Conservation (phyloP, 2,888 invertebrate species). For the Leptarthrus brevirostris region DNA sequence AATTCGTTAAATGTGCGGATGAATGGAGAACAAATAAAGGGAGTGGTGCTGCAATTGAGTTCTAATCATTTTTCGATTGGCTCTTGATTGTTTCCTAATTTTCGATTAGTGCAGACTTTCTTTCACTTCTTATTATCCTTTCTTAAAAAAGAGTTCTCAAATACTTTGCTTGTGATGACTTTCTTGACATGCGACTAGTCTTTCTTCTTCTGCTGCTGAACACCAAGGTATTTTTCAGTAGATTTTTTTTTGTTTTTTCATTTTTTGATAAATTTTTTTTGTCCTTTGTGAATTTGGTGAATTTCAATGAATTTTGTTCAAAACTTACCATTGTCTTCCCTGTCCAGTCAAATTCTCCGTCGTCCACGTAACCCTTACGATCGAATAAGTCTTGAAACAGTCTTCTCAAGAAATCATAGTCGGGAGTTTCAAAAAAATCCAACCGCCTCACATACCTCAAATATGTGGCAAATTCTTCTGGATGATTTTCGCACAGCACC, state of each 20-base stretch:
- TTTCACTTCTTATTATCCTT: background rate
- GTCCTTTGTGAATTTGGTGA: slow-evolving; percentile 5
- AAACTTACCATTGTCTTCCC: slow-evolving; percentile 79
- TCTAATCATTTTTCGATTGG: too few relatives aligned
- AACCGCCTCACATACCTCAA: slow-evolving; percentile 95
- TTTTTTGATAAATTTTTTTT: slow-evolving; percentile 1
- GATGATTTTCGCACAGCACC: slow-evolving; percentile 85
- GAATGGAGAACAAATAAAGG: too few relatives aligned
- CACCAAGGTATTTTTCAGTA: background rate
- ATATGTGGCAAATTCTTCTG: slow-evolving; percentile 98
- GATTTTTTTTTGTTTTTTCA: background rate
- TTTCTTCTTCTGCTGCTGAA: background rate
- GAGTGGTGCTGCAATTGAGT: too few relatives aligned
- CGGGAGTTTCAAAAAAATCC: slow-evolving; percentile 99
- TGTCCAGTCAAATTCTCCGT: slow-evolving; percentile 96
- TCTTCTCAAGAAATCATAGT: slow-evolving; percentile 97
- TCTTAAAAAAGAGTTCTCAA: too few relatives aligned
- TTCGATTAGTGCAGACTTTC: background rate
- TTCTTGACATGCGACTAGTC: background rate
- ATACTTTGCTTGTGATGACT: too few relatives aligned
- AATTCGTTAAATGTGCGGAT: background rate
- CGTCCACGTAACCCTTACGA: slow-evolving; percentile 86
- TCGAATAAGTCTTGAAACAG: slow-evolving; percentile 94
- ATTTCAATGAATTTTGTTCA: background rate
- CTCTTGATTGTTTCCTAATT: background rate